Conservation (phyloP, 2,888 invertebrate species). For the Drosophila lutescens region DNA sequence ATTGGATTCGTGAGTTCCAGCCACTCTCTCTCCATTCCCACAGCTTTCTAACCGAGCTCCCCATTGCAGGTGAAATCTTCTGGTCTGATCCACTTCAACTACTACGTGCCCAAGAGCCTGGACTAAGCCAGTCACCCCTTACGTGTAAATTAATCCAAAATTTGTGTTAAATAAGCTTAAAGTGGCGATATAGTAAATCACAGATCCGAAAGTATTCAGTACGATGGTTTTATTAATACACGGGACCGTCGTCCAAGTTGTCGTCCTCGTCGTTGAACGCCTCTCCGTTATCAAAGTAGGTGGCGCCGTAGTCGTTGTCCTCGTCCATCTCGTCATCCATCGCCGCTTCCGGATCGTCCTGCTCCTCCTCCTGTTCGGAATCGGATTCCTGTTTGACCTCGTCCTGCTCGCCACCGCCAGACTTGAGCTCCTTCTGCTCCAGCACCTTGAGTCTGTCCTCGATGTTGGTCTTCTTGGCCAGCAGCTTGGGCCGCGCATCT, state of each 20-base stretch:
- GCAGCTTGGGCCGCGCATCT: constrained; percentile 41
- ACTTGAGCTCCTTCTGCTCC: constrained; percentile 87
- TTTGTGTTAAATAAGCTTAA: constrained; percentile 71
- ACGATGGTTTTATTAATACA: constrained; percentile 83
- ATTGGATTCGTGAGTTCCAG: constrained; percentile 80
- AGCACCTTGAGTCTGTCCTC: constrained; percentile 87
- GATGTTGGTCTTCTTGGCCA: constrained; percentile 76
- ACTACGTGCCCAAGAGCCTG: constrained; percentile 86
- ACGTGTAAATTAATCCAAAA: constrained; percentile 48
- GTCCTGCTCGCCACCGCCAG: constrained; percentile 85
- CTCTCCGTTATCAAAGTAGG: constrained; percentile 95
- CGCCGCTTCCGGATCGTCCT: constrained; percentile 74
- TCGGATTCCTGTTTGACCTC: constrained; percentile 88
- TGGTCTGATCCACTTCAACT: constrained; percentile 88
- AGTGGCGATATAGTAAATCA: constrained; percentile 71
- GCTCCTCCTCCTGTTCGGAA: constrained; percentile 82
- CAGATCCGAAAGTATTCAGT: constrained; percentile 42
- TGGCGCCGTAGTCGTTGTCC: constrained; percentile 94
- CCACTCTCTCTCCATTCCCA: background rate
- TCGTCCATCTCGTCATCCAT: constrained; percentile 93
- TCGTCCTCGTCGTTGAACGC: constrained; percentile 94
- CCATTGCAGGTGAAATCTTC: constrained; percentile 86
- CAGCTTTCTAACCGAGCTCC: background rate
- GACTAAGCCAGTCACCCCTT: constrained; percentile 83
- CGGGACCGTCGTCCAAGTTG: constrained; percentile 92